A percentile compares a stretch with the other conserved stretches of the same genome.
These are phyloP conservation scores for Pteropus alecto DNA, from an alignment of 2,113 vertebrate genomes.

Conservation along the genomic window DNA sequence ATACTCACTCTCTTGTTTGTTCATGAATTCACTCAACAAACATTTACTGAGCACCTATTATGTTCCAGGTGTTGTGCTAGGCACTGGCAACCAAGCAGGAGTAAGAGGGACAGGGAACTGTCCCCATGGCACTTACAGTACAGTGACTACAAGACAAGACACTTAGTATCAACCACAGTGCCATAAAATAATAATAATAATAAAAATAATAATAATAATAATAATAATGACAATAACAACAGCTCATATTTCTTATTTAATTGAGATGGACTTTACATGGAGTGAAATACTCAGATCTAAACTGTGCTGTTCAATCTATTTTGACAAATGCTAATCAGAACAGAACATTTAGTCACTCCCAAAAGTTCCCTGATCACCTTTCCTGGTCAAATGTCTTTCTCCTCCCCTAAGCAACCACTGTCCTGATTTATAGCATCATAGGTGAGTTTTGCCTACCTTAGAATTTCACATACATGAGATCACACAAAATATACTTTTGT, in stretches of 20 bases:
- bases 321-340: not conserved
- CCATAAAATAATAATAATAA: too few relatives aligned
- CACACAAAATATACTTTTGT: not conserved
- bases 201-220: too few relatives aligned
- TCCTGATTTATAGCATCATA: not conserved
- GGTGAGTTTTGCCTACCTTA: not conserved
- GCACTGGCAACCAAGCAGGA: not conserved
- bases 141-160: not conserved
- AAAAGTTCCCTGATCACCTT: not conserved
- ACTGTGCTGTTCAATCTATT: not conserved
- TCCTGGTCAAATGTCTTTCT: too few relatives aligned
- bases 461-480: not conserved
- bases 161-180: fast-evolving
- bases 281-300: not conserved
- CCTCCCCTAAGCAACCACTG: not conserved
- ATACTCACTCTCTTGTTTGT: not conserved
- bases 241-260: not conserved
- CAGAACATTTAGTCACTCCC: not conserved
- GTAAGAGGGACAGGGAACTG: not conserved
- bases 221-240: not conserved
- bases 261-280: not conserved
- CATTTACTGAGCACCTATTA: not conserved
- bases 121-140: fast-evolving
- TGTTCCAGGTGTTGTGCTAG: not conserved
- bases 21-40: not conserved